Evolutionary conservation across 2,113 vertebrate species (phyloP).

Genomic region (Budorcas taxicolor): DNA sequence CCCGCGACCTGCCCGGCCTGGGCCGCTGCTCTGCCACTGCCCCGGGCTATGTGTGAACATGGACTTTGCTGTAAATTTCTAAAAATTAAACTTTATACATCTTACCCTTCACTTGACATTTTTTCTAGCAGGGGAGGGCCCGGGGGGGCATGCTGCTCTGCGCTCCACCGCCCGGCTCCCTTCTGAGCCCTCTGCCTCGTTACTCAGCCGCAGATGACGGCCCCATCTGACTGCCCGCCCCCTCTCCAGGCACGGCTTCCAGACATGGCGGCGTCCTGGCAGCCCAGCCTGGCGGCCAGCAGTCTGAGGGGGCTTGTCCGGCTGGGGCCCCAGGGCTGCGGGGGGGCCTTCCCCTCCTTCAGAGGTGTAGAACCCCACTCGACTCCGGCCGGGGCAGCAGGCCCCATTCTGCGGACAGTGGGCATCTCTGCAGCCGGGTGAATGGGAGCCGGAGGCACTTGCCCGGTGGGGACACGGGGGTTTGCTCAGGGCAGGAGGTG

Average conservation of each 20-base stretch:
- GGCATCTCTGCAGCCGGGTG: background rate
- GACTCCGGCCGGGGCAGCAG: background rate
- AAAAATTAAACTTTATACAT: conserved; percentile 55
- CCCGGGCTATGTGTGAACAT: background rate
- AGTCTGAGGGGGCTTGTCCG: background rate
- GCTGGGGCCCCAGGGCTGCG: background rate
- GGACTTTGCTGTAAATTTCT: conserved; percentile 63
- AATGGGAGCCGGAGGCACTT: background rate
- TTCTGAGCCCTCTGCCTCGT: fast-evolving
- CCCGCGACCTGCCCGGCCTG: background rate
- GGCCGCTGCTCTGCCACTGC: background rate
- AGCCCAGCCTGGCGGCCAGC: fast-evolving
- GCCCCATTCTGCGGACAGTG: background rate
- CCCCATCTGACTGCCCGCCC: background rate
- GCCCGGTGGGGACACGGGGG: fast-evolving
- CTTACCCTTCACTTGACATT: background rate
- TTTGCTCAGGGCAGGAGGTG: background rate
- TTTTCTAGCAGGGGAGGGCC: background rate
- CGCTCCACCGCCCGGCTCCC: background rate
- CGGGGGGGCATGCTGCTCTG: background rate
- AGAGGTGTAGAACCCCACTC: background rate
- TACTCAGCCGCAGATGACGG: background rate
- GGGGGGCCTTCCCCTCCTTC: background rate
- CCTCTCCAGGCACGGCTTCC: background rate
- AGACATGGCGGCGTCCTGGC: fast-evolving